Base-by-base conservation (phyloP, 2,797 vertebrate species). In the Acropternis orthonyx region DNA sequence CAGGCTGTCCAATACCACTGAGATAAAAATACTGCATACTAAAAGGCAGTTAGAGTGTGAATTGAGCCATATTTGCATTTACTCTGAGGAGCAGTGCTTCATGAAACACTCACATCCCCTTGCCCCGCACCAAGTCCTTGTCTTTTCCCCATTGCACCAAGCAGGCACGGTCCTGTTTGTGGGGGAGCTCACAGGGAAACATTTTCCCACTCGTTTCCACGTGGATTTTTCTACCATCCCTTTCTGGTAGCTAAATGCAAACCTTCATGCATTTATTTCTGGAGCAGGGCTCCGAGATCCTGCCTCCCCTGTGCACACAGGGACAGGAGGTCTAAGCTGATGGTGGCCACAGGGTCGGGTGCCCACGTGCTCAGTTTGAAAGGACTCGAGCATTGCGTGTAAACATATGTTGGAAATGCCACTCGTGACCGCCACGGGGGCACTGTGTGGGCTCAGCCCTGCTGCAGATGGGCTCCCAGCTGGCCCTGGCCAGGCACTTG, bases 71-170 rank as follows among this genome's bases (percentile, higher is more conserved):
- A 22, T 6, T 68, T 65, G 73, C 37, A 2, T 63, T 65, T 0
- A 2, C 36, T 79, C 23, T 32, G 88, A 66, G 78, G 39, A 61
- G 36, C 67, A 36, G 46, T 28, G 71, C 78, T 52, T 46, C 36
- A 14, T 28, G 71, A 28, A 54, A 22, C 0, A 1, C 15, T 75
- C n/a, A 3, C 7, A 4, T 54, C 13, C n/a, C 24, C 39, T 20
- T 48, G 88, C 39, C 61, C 21, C 11, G 0, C 0, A 0, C 59
- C 7, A 1, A 59, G 30, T 23, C 28, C 74, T 83, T 2, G 0
- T 65, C 54, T n/a, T n/a, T n/a, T 84, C 34, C 59, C 43, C 66
- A 1, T 39, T 0, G 1, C 77, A 23, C 37, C 27, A 13, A 51
- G 37, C 51, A 41, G 44, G 11, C 49, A 16, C 7, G 2, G 15